Percentiles rank a stretch among this genome's conserved stretches.
Evolutionary conservation across 2,888 invertebrate genomes (phyloP).

Genomic region (Andrena dorsata): DNA sequence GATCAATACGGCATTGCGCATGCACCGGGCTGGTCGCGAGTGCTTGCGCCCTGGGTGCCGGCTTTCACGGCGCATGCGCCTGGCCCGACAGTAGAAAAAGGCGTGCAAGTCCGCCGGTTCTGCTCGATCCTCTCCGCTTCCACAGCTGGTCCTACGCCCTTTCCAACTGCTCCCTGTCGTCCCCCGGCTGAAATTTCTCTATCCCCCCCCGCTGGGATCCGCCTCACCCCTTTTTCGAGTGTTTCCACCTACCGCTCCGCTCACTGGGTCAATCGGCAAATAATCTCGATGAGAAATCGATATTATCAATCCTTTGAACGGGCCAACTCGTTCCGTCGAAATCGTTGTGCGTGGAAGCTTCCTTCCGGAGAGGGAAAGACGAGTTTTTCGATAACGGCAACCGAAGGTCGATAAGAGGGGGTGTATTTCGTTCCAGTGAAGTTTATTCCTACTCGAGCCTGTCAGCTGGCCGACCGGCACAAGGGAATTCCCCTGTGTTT

Average conservation of each 20-base stretch:
- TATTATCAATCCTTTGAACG: constrained; percentile 7
- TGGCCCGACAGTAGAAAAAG: constrained; percentile 51
- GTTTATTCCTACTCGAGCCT: background rate
- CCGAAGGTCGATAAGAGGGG: background rate
- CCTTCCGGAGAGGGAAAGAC: background rate
- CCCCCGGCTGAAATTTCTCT: constrained; percentile 17
- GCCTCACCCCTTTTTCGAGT: background rate
- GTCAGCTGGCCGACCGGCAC: background rate
- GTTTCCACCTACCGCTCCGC: background rate
- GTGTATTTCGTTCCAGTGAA: background rate
- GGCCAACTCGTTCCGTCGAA: background rate
- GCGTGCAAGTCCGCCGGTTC: constrained; percentile 38
- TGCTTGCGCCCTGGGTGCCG: constrained; percentile 56
- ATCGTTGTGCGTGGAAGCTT: background rate
- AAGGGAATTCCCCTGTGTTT: no score
- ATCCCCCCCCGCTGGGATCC: background rate
- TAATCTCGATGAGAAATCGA: constrained; percentile 9
- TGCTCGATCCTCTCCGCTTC: constrained; percentile 41
- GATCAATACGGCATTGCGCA: constrained; percentile 79
- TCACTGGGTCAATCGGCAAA: constrained; percentile 23
- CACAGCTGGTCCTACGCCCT: constrained; percentile 48
- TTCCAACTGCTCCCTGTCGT: constrained; percentile 13
- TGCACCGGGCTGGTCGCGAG: constrained; percentile 64
- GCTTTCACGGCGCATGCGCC: constrained; percentile 66
- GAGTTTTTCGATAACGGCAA: background rate